These are phyloP conservation scores for Aphelenchoides avenae DNA, from an alignment of 1,140 invertebrate species.

Conservation along the genomic window DNA sequence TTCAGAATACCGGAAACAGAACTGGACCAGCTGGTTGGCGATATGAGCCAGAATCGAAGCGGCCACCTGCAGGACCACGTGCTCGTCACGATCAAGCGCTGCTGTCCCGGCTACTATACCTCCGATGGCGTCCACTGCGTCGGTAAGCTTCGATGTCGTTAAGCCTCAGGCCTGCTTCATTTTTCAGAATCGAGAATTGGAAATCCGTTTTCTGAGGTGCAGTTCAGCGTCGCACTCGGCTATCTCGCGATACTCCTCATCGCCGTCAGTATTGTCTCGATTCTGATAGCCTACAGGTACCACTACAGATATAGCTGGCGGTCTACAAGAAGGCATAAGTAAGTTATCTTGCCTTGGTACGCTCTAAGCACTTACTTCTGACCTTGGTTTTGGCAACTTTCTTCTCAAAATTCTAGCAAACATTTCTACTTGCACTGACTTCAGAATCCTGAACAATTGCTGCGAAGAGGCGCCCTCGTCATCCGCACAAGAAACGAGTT, in stretches of 20 bases:
- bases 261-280: constrained; percentile 3
- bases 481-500: background rate
- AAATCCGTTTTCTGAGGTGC: too few species aligned
- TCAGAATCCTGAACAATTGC: background rate
- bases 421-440: constrained; percentile 3
- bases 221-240: constrained; percentile 11
- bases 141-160: too few species aligned
- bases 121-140: too few species aligned
- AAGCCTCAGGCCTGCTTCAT: too few species aligned
- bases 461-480: background rate
- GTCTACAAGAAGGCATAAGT: constrained; percentile 13
- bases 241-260: constrained; percentile 11
- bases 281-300: constrained; percentile 11
- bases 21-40: too few species aligned
- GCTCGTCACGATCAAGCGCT: too few species aligned
- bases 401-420: background rate
- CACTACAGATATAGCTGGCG: constrained; percentile 20
- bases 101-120: too few species aligned
- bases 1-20: too few species aligned
- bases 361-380: background rate
- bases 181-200: too few species aligned
- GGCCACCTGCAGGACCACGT: too few species aligned
- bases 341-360: constrained; percentile 13
- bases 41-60: too few species aligned
- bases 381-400: background rate